Evolutionary conservation across 2,797 vertebrate species (phyloP), one percentile per base, ranked within the genome.

Genomic region (Ispidina lecontei): DNA sequence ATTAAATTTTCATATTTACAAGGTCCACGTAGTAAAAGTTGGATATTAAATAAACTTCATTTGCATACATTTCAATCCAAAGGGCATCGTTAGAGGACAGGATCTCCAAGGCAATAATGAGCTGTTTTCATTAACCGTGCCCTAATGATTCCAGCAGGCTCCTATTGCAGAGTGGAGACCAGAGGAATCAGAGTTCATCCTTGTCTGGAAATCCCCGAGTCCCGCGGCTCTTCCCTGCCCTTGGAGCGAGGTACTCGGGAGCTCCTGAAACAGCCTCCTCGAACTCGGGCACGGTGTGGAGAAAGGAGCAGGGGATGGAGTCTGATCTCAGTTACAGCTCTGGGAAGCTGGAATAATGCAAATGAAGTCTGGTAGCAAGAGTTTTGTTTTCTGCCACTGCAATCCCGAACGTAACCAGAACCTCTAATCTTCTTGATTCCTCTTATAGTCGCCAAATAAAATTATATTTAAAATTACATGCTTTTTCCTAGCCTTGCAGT

Each of bases 1-100:
- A 97, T 96, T 97, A 96, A 91, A 82, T 96, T 95, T 96, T 97
- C 83, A 88, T 76, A 94, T 94, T 90, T 96, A 89, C 73, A 94
- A 95, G 76, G 79, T 84, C 44, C 10, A 18, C 4, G 6, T 77
- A 88, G 74, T 84, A 94, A 96, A 93, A 78, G 22, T 55, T 93
- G 20, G 89, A 93, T 96, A 96, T 95, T 89, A 96, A 97, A 94
- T 79, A 96, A 93, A 64, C 75, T 72, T 87, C 41, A 96, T 97
- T 96, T 97, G 69, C 93, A 93, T 93, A 81, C 22, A 87, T 69
- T 94, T 91, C 59, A 70, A 75, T 90, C 87, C 73, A 94, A 93
- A 95, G 94, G 92, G 58, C 79, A 91, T 83, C 10, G 3, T 89
- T 93, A 90, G 80, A 92, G 81, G 56, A 87, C 89, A 87, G 72